Conservation (phyloP, 2,113 vertebrate species). For the Amphiprion ocellaris region DNA sequence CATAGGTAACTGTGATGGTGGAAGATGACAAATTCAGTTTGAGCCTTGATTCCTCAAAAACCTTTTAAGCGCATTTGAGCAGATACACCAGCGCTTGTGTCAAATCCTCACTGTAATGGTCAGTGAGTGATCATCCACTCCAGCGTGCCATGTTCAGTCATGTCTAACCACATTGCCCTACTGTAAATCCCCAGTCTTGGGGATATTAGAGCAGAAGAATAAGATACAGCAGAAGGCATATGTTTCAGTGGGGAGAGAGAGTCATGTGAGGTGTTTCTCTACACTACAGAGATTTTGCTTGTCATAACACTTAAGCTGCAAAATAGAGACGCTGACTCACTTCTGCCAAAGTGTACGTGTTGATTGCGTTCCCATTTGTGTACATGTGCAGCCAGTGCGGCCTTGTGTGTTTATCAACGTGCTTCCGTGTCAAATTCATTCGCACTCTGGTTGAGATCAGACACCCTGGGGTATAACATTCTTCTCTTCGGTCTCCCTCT, state of each 20-base stretch:
- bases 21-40: background rate
- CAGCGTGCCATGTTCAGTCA: conserved; percentile 11
- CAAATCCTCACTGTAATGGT: conserved; percentile 19
- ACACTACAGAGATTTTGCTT: background rate
- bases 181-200: background rate
- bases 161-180: conserved; percentile 17
- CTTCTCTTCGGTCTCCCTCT: conserved; percentile 32
- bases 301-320: conserved; percentile 16
- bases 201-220: conserved; percentile 22
- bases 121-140: conserved; percentile 12
- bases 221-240: conserved; percentile 6
- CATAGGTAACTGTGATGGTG: background rate
- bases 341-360: conserved; percentile 10
- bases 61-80: conserved; percentile 5
- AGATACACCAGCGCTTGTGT: background rate
- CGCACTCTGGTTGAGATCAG: conserved; percentile 42
- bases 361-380: conserved; percentile 20
- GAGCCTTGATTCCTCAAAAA: conserved; percentile 4
- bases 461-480: conserved; percentile 41
- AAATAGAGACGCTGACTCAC: conserved; percentile 18
- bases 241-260: background rate
- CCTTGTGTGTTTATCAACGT: conserved; percentile 44
- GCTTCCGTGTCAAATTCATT: conserved; percentile 50
- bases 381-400: conserved; percentile 13
- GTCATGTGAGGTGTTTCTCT: conserved; percentile 17